These are phyloP conservation scores for Piaya cayana DNA, from an alignment of 2,113 vertebrate species.

Conservation along the genomic window DNA sequence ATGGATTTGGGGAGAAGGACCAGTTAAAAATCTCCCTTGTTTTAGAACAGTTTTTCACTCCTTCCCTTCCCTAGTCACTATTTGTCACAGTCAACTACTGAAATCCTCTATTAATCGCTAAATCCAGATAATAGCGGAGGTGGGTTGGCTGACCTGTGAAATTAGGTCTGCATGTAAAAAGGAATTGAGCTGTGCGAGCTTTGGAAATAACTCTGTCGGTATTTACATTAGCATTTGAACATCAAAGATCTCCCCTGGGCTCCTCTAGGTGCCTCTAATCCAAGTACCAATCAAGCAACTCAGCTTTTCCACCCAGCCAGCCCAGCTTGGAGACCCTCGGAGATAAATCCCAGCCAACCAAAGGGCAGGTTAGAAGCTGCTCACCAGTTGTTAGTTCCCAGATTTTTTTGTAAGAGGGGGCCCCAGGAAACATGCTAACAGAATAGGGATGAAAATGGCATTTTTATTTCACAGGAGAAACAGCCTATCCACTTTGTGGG, in stretches of 20 bases:
- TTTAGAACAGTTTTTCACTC: neutral
- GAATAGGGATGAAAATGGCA: neutral
- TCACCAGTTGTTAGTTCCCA: neutral
- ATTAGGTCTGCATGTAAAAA: slow-evolving; percentile 60
- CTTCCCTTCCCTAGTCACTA: neutral
- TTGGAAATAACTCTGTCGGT: slow-evolving; percentile 53
- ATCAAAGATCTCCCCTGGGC: slow-evolving; percentile 41
- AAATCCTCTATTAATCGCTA: slow-evolving; percentile 50
- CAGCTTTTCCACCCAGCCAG: neutral
- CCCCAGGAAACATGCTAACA: neutral
- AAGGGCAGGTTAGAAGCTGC: neutral
- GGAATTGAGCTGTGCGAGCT: slow-evolving; percentile 33
- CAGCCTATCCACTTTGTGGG: fast-evolving
- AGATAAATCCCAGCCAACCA: neutral
- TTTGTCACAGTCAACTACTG: slow-evolving; percentile 44
- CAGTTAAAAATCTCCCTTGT: slow-evolving; percentile 13
- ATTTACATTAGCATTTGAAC: slow-evolving; percentile 25
- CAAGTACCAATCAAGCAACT: slow-evolving; percentile 26
- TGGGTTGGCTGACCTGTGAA: slow-evolving; percentile 55
- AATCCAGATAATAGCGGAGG: slow-evolving; percentile 48
- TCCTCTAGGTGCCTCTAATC: slow-evolving; percentile 39
- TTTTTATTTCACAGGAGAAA: neutral
- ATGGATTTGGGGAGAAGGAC: neutral
- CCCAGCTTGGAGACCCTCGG: neutral
- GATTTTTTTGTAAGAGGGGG: neutral